Evolutionary conservation across 2,888 invertebrate species (phyloP).

Genomic region (Microchrysa polita): DNA sequence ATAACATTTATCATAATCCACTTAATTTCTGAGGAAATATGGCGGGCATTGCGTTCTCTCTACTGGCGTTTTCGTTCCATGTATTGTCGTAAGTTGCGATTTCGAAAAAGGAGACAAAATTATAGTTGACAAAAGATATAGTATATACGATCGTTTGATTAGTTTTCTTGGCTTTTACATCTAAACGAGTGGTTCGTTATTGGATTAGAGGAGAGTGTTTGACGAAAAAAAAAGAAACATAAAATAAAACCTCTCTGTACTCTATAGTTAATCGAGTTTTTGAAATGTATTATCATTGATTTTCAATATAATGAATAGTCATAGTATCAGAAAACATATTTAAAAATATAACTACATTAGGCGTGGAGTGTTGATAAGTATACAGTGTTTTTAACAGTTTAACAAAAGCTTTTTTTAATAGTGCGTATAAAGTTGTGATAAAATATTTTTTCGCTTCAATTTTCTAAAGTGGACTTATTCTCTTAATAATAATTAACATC

Average conservation of each 20-base stretch:
- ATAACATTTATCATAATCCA: conserved; percentile 22
- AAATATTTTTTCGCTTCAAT: neutral
- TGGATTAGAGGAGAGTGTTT: neutral
- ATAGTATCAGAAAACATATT: no score
- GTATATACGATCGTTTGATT: neutral
- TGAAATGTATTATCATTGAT: no score
- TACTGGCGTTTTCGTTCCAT: conserved; percentile 65
- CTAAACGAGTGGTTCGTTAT: conserved; percentile 17
- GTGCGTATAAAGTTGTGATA: conserved; percentile 3
- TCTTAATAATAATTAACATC: no score
- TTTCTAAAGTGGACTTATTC: no score
- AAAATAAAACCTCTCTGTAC: no score
- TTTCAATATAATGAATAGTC: no score
- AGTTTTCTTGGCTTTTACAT: neutral
- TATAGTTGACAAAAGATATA: conserved; percentile 13
- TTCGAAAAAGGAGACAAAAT: neutral
- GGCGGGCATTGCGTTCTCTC: conserved; percentile 63
- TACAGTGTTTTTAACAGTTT: neutral
- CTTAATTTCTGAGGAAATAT: conserved; percentile 63
- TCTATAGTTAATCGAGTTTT: no score
- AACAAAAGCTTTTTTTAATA: neutral
- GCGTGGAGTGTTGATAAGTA: neutral
- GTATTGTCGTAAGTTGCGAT: conserved; percentile 62
- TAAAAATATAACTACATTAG: no score
- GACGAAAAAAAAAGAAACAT: no score